phyloP scores from a whole-genome alignment of 2,888 invertebrate species.

The Agrenia bidenticulata region DNA sequence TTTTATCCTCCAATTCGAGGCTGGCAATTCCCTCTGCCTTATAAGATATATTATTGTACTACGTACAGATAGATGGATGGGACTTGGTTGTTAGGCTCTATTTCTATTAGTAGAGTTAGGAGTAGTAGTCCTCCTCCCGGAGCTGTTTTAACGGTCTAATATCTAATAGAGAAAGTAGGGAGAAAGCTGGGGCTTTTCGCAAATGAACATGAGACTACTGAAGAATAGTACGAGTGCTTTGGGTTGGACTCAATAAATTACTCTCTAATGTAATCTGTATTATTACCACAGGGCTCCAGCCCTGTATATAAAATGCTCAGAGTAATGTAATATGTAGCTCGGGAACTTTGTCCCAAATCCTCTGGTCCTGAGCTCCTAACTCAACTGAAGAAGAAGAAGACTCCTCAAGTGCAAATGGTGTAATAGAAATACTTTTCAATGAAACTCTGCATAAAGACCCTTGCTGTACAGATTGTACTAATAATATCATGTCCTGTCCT shows the following conservation, averaged over 20 bases:
- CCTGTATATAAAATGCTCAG: slow-evolving; percentile 25
- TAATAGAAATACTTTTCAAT: slow-evolving; percentile 32
- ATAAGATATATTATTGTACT: no score
- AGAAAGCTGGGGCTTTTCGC: slow-evolving; percentile 43
- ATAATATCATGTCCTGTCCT: no score
- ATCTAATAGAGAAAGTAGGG: background rate
- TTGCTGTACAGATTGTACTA: no score
- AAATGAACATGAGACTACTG: slow-evolving; percentile 53
- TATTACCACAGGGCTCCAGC: slow-evolving; percentile 44
- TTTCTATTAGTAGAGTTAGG: no score
- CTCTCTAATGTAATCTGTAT: slow-evolving; percentile 53
- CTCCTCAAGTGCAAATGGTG: no score
- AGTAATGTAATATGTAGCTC: slow-evolving; percentile 34
- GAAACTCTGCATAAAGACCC: slow-evolving; percentile 17
- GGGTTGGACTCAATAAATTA: slow-evolving; percentile 53
- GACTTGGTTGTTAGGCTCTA: no score
- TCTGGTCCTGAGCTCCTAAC: background rate
- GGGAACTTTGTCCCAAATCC: slow-evolving; percentile 24
- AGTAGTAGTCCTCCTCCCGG: no score
- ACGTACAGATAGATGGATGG: no score
- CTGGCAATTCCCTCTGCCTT: no score
- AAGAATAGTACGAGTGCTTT: slow-evolving; percentile 30
- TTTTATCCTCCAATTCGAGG: no score
- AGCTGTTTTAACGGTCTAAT: no score
- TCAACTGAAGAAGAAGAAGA: background rate